A percentile compares a stretch with the other conserved stretches of the same genome.
These are phyloP conservation scores for Apis dorsata DNA, from an alignment of 1,140 invertebrate species.

Conservation along the genomic window DNA sequence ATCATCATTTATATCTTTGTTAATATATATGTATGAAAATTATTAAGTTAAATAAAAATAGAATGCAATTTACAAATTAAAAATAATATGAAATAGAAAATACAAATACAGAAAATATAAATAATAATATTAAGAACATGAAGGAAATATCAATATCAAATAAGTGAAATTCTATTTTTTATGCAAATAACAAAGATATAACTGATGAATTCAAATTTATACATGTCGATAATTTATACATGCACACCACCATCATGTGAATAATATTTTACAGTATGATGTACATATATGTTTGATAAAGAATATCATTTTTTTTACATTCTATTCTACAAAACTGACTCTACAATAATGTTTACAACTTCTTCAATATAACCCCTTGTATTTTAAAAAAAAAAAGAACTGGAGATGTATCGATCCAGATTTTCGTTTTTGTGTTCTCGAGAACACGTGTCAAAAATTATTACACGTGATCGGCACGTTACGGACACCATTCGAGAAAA, in stretches of 20 bases:
- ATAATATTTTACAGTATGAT: slow-evolving; percentile 66
- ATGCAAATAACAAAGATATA: slow-evolving; percentile 56
- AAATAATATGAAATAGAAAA: slow-evolving; percentile 1
- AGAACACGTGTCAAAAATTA: neutral
- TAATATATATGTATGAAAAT: slow-evolving; percentile 3
- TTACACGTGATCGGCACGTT: slow-evolving; percentile 2
- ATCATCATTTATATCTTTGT: slow-evolving; percentile 58
- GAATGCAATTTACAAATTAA: neutral
- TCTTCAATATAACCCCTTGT: slow-evolving; percentile 30
- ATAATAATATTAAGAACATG: neutral
- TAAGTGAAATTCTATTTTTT: slow-evolving; percentile 1
- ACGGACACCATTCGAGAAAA: slow-evolving; percentile 27
- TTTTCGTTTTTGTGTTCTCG: neutral
- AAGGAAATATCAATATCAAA: slow-evolving; percentile 25
- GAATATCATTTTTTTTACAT: slow-evolving; percentile 61
- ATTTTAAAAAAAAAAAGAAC: slow-evolving; percentile 17
- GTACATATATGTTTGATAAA: slow-evolving; percentile 56
- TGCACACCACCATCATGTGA: slow-evolving; percentile 46
- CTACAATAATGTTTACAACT: slow-evolving; percentile 46
- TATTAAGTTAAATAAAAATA: slow-evolving; percentile 15
- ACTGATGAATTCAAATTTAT: slow-evolving; percentile 44
- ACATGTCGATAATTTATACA: slow-evolving; percentile 57
- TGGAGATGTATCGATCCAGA: slow-evolving; percentile 16
- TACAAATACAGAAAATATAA: neutral
- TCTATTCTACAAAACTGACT: slow-evolving; percentile 61